Evolutionary conservation across 2,888 invertebrate species (phyloP), one percentile per base, ranked within the genome.

Genomic region (Automeris io): DNA sequence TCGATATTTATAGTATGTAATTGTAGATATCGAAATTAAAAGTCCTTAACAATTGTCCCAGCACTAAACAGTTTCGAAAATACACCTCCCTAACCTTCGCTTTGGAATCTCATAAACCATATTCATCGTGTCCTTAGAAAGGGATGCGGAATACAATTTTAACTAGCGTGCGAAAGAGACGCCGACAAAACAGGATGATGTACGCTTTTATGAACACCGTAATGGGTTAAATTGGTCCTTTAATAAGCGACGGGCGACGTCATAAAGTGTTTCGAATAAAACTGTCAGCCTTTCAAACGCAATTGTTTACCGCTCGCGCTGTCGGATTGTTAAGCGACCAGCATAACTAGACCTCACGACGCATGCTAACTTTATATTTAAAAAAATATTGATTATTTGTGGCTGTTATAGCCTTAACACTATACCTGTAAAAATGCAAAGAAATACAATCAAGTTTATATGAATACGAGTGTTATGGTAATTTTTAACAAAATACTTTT

Each of bases 151-250:
- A 61, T 52, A 49, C 37, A 4, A 18, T 16, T 34, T 21, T 7
- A 16, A 2, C 18, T 5, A 24, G 12, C 9, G 61, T 36, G 38
- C 40, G 62, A 74, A 48, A 33, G 67, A 50, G 78, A 76, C 46
- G 46, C 45, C 46, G 56, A 66, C 69, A 71, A 72, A 80, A 78
- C 81, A 81, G 78, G 78, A 81, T 82, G 82, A 82, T 76, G 78
- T 72, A 77, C 76, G 72, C 72, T 78, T 77, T 80, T 81, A 79
- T 77, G 76, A 78, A 73, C 74, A 70, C 71, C 71, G 73, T 82
- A 83, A 82, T 83, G 81, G 81, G 77, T 83, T 80, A 78, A 83
- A 85, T 82, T 81, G 82, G 82, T 81, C 50, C 50, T 49, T 51
- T 54, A 54, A 52, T 49, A 49, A 51, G 43, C 37, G 31, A 16